Conservation (phyloP, 2,888 invertebrate genomes). For the Melanargia galathea region DNA sequence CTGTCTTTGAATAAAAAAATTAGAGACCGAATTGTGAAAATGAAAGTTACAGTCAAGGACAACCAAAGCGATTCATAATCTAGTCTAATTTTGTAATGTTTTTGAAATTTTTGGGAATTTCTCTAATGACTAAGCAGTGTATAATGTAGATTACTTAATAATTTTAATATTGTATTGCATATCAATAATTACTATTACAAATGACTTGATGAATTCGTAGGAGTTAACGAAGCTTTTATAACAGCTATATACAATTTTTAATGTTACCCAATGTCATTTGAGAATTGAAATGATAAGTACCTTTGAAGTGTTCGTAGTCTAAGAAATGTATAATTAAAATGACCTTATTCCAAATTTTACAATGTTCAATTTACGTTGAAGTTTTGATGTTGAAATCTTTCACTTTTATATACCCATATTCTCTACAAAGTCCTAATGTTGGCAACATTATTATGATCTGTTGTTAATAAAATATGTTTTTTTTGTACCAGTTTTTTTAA, state of each 20-base stretch:
- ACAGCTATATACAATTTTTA: background rate
- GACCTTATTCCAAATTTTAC: conserved; percentile 12
- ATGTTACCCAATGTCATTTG: conserved; percentile 4
- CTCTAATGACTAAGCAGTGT: background rate
- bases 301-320: conserved; percentile 33
- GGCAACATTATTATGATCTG: conserved; percentile 25
- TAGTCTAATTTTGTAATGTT: conserved; percentile 10
- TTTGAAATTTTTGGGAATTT: conserved; percentile 3
- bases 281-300: conserved; percentile 12
- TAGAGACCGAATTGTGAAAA: background rate
- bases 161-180: conserved; percentile 7
- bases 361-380: conserved; percentile 8
- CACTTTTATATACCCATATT: conserved; percentile 19
- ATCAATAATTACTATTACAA: conserved; percentile 4
- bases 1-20: background rate
- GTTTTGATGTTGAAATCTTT: conserved; percentile 9
- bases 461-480: conserved; percentile 34
- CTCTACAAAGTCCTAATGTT: conserved; percentile 22
- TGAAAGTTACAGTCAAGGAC: background rate
- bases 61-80: conserved; percentile 18
- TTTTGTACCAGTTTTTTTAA: conserved; percentile 24
- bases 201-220: background rate
- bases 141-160: background rate
- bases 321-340: conserved; percentile 4
- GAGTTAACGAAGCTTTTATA: background rate